These are phyloP conservation scores for Callyntrura guangdongensis DNA, from an alignment of 2,888 invertebrate species.

Conservation along the genomic window DNA sequence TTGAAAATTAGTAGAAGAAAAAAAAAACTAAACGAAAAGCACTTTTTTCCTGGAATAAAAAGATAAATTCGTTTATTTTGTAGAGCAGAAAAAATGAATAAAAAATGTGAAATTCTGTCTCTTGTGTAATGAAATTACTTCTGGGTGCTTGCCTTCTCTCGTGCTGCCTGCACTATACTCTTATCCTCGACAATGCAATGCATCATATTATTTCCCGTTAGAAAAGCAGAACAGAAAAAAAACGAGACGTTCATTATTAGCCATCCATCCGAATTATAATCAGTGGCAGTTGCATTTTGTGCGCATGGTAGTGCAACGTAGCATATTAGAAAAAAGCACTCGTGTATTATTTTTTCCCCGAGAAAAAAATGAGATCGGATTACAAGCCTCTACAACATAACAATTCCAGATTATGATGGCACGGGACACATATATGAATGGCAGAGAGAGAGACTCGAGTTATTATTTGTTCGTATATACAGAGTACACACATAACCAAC, in stretches of 20 bases:
- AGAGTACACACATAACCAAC: background rate
- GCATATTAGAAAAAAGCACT: background rate
- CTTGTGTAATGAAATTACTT: conserved; percentile 36
- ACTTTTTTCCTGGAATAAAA: conserved; percentile 48
- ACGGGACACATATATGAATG: too few species aligned
- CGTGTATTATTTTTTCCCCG: conserved; percentile 4
- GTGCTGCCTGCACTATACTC: background rate
- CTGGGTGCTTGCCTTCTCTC: background rate
- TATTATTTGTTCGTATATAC: background rate
- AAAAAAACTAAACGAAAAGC: conserved; percentile 13
- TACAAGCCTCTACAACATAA: conserved; percentile 57
- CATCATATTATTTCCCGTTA: conserved; percentile 45
- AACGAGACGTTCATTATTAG: conserved; percentile 45
- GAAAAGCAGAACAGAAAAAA: background rate
- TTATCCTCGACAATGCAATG: conserved; percentile 14
- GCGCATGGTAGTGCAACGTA: conserved; percentile 2
- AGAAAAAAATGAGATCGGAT: conserved; percentile 56
- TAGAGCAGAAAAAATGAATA: background rate
- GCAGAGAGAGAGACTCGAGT: background rate
- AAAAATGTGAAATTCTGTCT: conserved; percentile 15
- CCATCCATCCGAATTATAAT: conserved; percentile 63
- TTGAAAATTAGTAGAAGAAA: conserved; percentile 29
- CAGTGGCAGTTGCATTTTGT: conserved; percentile 46
- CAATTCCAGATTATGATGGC: conserved; percentile 16
- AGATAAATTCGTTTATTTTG: conserved; percentile 37